A percentile compares a stretch with the other conserved stretches of the same genome.
Evolutionary conservation across 2,797 vertebrate genomes (phyloP).

Genomic region (Tenualosa ilisha): DNA sequence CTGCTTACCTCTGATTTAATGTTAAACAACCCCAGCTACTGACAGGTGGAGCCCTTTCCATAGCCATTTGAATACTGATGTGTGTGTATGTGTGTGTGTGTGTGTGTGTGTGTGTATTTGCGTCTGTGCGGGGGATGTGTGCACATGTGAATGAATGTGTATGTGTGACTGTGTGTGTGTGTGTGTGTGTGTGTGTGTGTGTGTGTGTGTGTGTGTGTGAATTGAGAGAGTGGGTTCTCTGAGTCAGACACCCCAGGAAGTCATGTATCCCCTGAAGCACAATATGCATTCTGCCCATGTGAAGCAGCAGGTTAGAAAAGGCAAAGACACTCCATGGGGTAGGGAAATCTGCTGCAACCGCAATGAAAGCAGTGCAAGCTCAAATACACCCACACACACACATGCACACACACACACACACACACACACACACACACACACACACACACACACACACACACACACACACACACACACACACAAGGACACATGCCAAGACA

Average conservation of each 20-base stretch:
- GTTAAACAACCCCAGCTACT: neutral
- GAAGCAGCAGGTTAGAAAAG: constrained; percentile 32
- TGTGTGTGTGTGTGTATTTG: neutral
- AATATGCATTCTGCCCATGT: constrained; percentile 33
- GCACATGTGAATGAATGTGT: neutral
- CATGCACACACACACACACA: neutral
- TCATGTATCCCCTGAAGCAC: constrained; percentile 31
- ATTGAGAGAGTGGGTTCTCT: neutral
- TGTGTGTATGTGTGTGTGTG: neutral
- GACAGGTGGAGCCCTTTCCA: constrained; percentile 15
- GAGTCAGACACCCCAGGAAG: constrained; percentile 32
- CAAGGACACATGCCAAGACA: neutral
- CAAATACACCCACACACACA: neutral
- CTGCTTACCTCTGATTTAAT: constrained; percentile 19
- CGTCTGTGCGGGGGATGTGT: neutral
- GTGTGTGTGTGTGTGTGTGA: neutral
- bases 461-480: no score
- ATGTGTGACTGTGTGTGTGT: neutral
- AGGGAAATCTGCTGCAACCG: constrained; percentile 7
- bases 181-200: neutral
- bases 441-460: no score
- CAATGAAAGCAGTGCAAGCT: constrained; percentile 13
- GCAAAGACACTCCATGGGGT: constrained; percentile 18
- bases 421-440: neutral
- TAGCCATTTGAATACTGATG: neutral